A percentile compares a stretch with the other conserved stretches of the same genome.
Evolutionary conservation across 2,888 invertebrate genomes (phyloP).

Genomic region (Timandra comae): DNA sequence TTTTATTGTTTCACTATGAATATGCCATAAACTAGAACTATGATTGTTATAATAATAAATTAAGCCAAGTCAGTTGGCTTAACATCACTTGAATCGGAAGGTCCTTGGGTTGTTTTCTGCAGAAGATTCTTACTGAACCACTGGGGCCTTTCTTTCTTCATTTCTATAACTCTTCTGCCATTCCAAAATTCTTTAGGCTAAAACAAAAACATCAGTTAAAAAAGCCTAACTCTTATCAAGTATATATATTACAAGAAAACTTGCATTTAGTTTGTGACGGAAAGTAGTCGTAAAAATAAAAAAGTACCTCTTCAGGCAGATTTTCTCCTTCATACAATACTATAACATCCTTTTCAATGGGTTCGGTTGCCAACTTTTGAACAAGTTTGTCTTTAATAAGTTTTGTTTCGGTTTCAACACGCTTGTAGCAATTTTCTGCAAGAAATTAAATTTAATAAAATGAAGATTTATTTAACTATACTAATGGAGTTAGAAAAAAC

Average conservation of each 20-base stretch:
- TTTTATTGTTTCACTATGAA: background rate
- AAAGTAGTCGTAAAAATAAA: too few relatives aligned
- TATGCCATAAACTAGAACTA: too few relatives aligned
- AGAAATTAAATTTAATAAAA: too few relatives aligned
- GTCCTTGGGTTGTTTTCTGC: conserved; percentile 84
- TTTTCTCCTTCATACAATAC: conserved; percentile 91
- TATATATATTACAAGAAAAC: too few relatives aligned
- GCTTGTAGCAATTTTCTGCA: conserved; percentile 89
- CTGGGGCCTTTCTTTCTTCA: conserved; percentile 87
- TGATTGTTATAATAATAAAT: too few relatives aligned
- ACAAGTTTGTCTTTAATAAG: conserved; percentile 86
- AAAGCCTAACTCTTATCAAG: too few relatives aligned
- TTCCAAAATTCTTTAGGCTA: conserved; percentile 78
- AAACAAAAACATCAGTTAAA: conserved; percentile 15
- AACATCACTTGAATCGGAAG: conserved; percentile 82
- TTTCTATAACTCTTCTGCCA: conserved; percentile 89
- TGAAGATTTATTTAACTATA: too few relatives aligned
- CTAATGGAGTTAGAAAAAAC: too few relatives aligned
- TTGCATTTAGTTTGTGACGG: too few relatives aligned
- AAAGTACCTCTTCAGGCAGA: conserved; percentile 62
- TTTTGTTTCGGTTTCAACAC: conserved; percentile 87
- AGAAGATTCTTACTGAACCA: conserved; percentile 93
- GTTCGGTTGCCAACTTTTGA: conserved; percentile 80
- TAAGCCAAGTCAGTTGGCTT: conserved; percentile 85
- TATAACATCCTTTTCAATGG: conserved; percentile 89